A percentile compares a stretch with the other conserved stretches of the same genome.
Conservation (phyloP, 2,113 vertebrate species). For the Pollachius pollachius region DNA sequence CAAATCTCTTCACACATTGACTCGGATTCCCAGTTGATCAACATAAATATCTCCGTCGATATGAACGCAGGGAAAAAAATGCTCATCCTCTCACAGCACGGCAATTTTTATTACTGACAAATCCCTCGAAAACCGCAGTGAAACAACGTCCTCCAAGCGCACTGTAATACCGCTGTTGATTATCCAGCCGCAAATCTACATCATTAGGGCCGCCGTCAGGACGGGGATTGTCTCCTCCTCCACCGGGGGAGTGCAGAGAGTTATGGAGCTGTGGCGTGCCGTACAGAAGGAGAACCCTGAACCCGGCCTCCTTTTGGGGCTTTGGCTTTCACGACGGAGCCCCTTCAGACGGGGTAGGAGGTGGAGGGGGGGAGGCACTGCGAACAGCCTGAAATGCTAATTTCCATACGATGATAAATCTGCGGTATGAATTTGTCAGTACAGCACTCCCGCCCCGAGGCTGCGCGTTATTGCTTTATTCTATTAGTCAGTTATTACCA, state of each 20-base stretch:
- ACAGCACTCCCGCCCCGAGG: constrained; percentile 70
- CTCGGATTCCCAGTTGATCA: not conserved
- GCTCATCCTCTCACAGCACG: not conserved
- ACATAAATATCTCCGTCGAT: not conserved
- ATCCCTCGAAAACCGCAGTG: not conserved
- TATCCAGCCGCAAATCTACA: constrained; percentile 48
- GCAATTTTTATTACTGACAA: constrained; percentile 8
- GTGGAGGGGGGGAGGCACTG: no score
- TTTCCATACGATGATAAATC: constrained; percentile 75
- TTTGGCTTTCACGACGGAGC: constrained; percentile 50
- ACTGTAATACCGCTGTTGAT: constrained; percentile 42
- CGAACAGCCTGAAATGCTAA: constrained; percentile 76
- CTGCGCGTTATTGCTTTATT: constrained; percentile 79
- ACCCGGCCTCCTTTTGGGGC: constrained; percentile 46
- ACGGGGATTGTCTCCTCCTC: constrained; percentile 29
- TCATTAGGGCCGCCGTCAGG: constrained; percentile 46
- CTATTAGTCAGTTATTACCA: constrained; percentile 83
- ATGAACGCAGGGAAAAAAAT: not conserved
- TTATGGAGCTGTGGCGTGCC: constrained; percentile 40
- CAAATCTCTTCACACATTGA: not conserved
- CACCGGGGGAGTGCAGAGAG: constrained; percentile 33
- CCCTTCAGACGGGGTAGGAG: constrained; percentile 45
- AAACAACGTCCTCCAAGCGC: constrained; percentile 31
- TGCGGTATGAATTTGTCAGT: constrained; percentile 74
- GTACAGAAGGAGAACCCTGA: constrained; percentile 39